Evolutionary conservation across 2,888 invertebrate genomes (phyloP).

Genomic region (Amitus sp.): DNA sequence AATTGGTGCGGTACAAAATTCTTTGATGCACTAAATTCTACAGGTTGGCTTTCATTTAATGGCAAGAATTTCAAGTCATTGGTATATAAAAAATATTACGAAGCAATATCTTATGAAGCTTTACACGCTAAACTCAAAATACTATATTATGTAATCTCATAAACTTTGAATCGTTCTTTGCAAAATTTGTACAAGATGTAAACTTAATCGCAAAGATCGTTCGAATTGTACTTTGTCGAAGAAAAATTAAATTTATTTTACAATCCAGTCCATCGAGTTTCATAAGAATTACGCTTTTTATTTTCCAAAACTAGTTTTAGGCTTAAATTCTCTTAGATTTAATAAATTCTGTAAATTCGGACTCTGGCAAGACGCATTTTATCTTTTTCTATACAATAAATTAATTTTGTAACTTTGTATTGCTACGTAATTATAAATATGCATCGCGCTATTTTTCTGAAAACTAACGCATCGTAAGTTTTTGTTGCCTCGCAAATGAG

Average conservation of each 20-base stretch:
- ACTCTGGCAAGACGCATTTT: background rate
- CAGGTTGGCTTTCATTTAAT: background rate
- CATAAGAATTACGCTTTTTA: background rate
- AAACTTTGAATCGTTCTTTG: too few relatives aligned
- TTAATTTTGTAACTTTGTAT: background rate
- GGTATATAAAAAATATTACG: constrained; percentile 4
- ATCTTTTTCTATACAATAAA: background rate
- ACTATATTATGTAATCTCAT: background rate
- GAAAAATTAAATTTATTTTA: too few relatives aligned
- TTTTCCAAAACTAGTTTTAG: background rate
- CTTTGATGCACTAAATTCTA: background rate
- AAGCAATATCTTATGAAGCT: too few relatives aligned
- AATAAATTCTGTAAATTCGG: background rate
- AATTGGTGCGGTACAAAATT: background rate
- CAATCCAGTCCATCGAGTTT: too few relatives aligned
- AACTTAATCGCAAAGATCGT: too few relatives aligned
- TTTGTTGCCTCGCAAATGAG: background rate
- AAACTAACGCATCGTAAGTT: background rate
- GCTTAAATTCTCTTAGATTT: background rate
- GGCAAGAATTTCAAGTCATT: constrained; percentile 2
- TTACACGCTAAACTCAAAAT: constrained; percentile 15
- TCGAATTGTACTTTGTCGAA: too few relatives aligned
- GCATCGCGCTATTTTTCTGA: too few relatives aligned
- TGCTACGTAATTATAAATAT: too few relatives aligned
- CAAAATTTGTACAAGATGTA: too few relatives aligned